Evolutionary conservation across 1,140 invertebrate genomes (phyloP), one percentile per base, ranked within the genome.

Genomic region (Chymomyza costata): DNA sequence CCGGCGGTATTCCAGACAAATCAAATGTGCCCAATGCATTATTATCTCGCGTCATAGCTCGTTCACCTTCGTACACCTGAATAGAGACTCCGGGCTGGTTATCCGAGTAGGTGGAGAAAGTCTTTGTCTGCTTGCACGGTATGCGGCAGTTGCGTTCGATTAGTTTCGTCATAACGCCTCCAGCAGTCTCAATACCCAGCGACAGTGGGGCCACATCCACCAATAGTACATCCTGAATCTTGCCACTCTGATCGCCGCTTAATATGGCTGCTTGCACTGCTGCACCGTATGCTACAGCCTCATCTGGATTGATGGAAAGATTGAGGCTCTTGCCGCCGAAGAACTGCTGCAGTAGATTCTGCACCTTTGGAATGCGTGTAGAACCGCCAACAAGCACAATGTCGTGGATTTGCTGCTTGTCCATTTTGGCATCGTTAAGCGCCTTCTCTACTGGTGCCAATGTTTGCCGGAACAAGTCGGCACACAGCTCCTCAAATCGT

Each of bases 401-500:
- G 62, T 91, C 89, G 53, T 91, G 87, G 59, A 91, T 90, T 64
- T 89, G 86, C 56, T 86, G 86, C 63, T 93, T 94, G 76, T 93
- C 92, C 52, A 94, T 71, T 82, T 91, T 92, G 31, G 93, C 92
- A 86, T 94, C 93, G 52, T 88, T 88, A 28, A 95, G 83, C 18
- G 90, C 92, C 88, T 85, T 94, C 65, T 94, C 92, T 5, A 94
- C 91, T 3, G 92, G 92, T 30, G 87, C 87, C 41, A 94, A 69
- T 6, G 92, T 93, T 13, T 87, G 84, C 54, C 90, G 86, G 86
- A 92, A 92, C 25, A 97, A 87, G 87, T 97, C 95, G 43, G 92
- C 90, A 83, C 93, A 94, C 16, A 97, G 86, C 85, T 96, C 94
- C 86, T 96, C 95, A 81, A 95, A 95, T 30, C 92, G 87, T 5